Percentiles rank a stretch among this genome's conserved stretches.
phyloP scores from a whole-genome alignment of 2,797 vertebrate genomes.

The Cyclura pinguis region DNA sequence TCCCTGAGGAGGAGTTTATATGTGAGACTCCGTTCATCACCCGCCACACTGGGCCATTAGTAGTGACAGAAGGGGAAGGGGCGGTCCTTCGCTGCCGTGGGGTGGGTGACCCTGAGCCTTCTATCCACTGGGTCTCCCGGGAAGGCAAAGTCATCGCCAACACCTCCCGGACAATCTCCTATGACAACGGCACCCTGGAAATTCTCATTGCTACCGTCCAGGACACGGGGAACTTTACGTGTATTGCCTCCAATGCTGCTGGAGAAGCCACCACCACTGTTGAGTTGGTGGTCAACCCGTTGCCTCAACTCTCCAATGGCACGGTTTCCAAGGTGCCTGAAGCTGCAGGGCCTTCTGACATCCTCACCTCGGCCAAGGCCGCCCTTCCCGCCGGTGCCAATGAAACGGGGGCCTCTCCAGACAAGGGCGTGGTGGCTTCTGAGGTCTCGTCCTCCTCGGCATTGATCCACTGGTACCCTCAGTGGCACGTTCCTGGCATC shows the following conservation, averaged over 20 bases:
- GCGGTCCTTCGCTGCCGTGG: conserved; percentile 90
- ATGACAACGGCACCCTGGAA: conserved; percentile 91
- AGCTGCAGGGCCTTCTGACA: conserved; percentile 84
- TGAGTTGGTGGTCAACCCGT: conserved; percentile 88
- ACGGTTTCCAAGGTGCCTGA: conserved; percentile 82
- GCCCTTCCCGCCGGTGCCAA: conserved; percentile 43
- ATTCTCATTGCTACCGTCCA: conserved; percentile 87
- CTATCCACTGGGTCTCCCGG: conserved; percentile 90
- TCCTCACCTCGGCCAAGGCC: conserved; percentile 60
- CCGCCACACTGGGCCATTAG: conserved; percentile 60
- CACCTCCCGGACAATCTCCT: conserved; percentile 87
- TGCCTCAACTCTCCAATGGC: conserved; percentile 83
- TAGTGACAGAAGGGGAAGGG: conserved; percentile 89
- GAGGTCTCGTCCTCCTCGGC: conserved; percentile 23
- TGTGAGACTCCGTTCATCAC: conserved; percentile 93
- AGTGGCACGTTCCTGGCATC: conserved; percentile 89
- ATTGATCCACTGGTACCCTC: conserved; percentile 58
- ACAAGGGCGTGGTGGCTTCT: conserved; percentile 7
- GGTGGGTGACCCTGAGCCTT: conserved; percentile 90
- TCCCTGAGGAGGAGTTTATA: conserved; percentile 91
- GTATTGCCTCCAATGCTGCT: conserved; percentile 90
- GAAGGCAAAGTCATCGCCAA: conserved; percentile 90
- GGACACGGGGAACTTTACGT: conserved; percentile 89
- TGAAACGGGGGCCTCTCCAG: not conserved
- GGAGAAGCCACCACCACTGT: conserved; percentile 89